A percentile compares a stretch with the other conserved stretches of the same genome.
Evolutionary conservation across 2,113 vertebrate species (phyloP).

Genomic region (Lanius collurio): DNA sequence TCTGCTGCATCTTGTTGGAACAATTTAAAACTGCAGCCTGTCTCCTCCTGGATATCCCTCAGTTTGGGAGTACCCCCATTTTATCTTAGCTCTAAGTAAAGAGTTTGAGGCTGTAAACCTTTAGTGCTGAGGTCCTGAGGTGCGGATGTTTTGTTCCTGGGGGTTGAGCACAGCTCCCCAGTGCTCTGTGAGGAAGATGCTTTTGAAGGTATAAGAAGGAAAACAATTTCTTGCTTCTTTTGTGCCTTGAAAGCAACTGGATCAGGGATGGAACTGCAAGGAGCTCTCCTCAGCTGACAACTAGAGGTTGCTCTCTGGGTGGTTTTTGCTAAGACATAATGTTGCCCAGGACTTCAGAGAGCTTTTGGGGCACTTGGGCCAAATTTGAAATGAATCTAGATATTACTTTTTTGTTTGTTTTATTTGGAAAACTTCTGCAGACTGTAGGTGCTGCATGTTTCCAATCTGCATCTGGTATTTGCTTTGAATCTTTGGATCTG

Average conservation of each 20-base stretch:
- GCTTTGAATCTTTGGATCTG: background rate
- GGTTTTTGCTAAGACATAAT: background rate
- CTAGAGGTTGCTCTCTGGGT: background rate
- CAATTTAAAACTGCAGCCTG: background rate
- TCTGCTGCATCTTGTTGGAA: background rate
- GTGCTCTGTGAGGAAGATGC: accelerated
- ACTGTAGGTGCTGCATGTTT: background rate
- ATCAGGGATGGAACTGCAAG: background rate
- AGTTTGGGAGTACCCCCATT: background rate
- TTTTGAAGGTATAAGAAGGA: background rate
- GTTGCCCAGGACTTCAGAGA: background rate
- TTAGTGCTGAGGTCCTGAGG: background rate
- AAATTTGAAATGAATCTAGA: background rate
- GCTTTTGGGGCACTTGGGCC: background rate
- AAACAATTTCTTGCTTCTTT: background rate
- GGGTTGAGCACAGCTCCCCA: background rate
- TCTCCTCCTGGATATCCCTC: background rate
- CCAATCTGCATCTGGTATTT: background rate
- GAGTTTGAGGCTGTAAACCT: background rate
- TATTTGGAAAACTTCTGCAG: background rate
- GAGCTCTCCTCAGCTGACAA: background rate
- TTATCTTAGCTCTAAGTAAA: background rate
- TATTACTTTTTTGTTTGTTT: background rate
- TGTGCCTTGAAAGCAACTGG: background rate
- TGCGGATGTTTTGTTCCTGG: background rate